phyloP scores from a whole-genome alignment of 2,888 invertebrate species.

The Drosophila cognata region DNA sequence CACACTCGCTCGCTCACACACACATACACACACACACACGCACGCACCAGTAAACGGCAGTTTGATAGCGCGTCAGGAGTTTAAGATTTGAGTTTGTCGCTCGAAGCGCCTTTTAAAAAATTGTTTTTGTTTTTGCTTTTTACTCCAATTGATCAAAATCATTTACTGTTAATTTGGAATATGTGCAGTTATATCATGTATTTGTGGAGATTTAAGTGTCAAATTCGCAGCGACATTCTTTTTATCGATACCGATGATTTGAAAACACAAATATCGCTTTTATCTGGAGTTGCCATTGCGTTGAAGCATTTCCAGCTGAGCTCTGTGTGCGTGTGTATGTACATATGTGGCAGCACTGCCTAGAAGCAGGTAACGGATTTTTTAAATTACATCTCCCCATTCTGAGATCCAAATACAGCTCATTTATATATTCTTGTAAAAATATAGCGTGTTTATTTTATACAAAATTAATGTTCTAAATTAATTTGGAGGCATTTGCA shows the following conservation, averaged over 20 bases:
- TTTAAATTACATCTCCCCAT: neutral
- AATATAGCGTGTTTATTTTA: conserved; percentile 64
- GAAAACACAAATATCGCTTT: conserved; percentile 3
- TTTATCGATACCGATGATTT: conserved; percentile 44
- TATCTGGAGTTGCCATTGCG: conserved; percentile 40
- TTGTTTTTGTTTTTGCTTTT: neutral
- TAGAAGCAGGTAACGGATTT: neutral
- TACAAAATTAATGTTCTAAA: conserved; percentile 44
- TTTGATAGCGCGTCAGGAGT: neutral
- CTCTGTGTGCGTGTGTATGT: neutral
- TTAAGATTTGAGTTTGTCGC: neutral
- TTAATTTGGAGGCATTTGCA: conserved; percentile 54
- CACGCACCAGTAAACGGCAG: neutral
- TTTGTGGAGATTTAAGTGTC: neutral
- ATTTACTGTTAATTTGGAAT: neutral
- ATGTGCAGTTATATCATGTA: neutral
- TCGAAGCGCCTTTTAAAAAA: neutral
- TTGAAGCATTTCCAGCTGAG: neutral
- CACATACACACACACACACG: neutral
- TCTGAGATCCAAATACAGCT: neutral
- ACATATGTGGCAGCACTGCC: conserved; percentile 16
- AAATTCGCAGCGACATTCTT: neutral
- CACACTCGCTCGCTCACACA: neutral
- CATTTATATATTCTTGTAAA: conserved; percentile 50
- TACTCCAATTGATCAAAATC: neutral